Conservation (phyloP, 2,888 invertebrate species). For the Drosophila nr. perissopoda region DNA sequence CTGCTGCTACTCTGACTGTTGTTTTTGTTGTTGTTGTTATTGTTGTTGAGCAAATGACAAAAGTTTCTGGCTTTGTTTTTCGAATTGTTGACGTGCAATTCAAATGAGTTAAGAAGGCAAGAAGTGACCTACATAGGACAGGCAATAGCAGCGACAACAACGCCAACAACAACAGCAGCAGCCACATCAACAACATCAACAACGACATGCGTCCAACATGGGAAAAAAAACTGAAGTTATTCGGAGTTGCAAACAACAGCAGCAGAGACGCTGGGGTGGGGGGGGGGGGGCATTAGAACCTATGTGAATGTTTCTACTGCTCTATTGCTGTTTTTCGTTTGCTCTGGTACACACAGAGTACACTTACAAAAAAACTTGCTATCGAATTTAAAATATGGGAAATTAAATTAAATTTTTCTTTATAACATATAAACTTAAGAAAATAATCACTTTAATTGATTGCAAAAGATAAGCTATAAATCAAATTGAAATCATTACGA, state of each 20-base stretch:
- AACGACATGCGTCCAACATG: constrained; percentile 30
- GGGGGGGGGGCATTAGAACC: no score
- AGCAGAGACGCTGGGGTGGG: no score
- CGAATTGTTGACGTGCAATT: constrained; percentile 80
- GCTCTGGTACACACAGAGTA: neutral
- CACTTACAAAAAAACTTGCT: neutral
- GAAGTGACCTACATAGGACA: constrained; percentile 59
- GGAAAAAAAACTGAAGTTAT: constrained; percentile 31
- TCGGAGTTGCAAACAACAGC: constrained; percentile 24
- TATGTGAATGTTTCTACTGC: constrained; percentile 27
- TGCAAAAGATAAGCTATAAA: no score
- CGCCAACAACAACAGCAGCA: constrained; percentile 26
- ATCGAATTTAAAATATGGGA: neutral
- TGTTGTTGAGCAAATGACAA: constrained; percentile 69
- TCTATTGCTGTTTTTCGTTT: neutral
- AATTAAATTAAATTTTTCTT: no score
- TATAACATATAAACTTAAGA: no score
- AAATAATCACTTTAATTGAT: no score
- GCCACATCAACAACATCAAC: constrained; percentile 24
- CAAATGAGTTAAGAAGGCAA: constrained; percentile 75
- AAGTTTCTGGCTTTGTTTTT: constrained; percentile 75
- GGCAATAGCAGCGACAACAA: constrained; percentile 23
- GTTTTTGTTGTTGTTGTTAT: constrained; percentile 20
- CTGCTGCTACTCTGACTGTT: constrained; percentile 28
- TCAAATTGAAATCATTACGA: neutral